phyloP scores from a whole-genome alignment of 2,888 invertebrate genomes.

The Ptycholaimellus sp. region DNA sequence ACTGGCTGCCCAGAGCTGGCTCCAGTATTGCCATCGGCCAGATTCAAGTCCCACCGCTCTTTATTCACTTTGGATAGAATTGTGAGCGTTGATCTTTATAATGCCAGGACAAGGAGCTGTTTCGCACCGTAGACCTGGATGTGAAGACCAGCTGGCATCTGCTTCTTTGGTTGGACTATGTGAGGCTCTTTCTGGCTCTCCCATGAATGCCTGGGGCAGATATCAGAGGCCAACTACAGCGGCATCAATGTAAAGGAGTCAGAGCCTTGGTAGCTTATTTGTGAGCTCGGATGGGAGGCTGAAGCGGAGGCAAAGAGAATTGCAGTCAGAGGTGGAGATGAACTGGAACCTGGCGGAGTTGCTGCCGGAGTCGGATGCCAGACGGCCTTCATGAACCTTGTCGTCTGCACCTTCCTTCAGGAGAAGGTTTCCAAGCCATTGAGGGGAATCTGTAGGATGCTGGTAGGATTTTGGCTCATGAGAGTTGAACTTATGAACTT shows the following conservation, averaged over 20 bases:
- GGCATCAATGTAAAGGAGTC: slow-evolving; percentile 29
- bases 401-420: slow-evolving; percentile 36
- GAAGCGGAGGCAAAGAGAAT: slow-evolving; percentile 6
- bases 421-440: neutral
- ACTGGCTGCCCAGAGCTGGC: slow-evolving; percentile 3
- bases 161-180: slow-evolving; percentile 64
- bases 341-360: slow-evolving; percentile 67
- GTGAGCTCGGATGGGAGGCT: slow-evolving; percentile 10
- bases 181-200: slow-evolving; percentile 18
- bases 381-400: slow-evolving; percentile 55
- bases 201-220: slow-evolving; percentile 6
- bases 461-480: too few relatives aligned
- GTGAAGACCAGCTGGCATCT: slow-evolving; percentile 69
- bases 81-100: slow-evolving; percentile 60
- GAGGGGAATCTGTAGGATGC: neutral
- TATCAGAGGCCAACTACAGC: slow-evolving; percentile 31
- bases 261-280: slow-evolving; percentile 7
- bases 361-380: slow-evolving; percentile 41
- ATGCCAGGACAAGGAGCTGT: slow-evolving; percentile 44
- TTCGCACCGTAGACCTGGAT: slow-evolving; percentile 59
- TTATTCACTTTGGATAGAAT: too few relatives aligned
- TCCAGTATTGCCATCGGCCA: slow-evolving; percentile 26
- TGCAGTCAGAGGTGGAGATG: slow-evolving; percentile 43
- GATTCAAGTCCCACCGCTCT: too few relatives aligned
- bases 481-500: too few relatives aligned